Evolutionary conservation across 2,888 invertebrate species (phyloP).

Genomic region (Ophion costatus): DNA sequence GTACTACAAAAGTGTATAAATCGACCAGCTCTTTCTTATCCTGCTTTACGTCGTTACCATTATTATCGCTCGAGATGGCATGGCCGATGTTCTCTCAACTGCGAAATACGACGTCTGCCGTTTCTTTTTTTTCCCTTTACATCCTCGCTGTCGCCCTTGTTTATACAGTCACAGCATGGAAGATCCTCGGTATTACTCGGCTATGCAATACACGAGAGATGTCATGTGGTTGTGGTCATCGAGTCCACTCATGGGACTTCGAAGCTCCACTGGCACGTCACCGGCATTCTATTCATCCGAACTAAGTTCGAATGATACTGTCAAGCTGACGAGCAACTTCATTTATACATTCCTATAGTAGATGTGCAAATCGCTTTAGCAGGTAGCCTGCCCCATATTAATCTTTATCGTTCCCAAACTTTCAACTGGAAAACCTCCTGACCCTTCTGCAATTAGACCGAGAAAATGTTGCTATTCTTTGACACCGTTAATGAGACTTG

Average conservation of each 20-base stretch:
- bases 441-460: background rate
- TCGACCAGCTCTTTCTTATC: constrained; percentile 33
- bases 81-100: constrained; percentile 7
- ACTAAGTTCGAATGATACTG: background rate
- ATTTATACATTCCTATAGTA: background rate
- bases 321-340: background rate
- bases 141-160: background rate
- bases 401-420: background rate
- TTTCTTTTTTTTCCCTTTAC: background rate
- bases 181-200: background rate
- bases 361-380: no score
- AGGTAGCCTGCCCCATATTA: background rate
- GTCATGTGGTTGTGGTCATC: background rate
- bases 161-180: background rate
- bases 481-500: background rate
- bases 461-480: background rate
- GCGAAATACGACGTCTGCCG: constrained; percentile 28
- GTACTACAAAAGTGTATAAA: constrained; percentile 39
- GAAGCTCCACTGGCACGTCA: background rate
- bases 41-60: constrained; percentile 30
- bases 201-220: background rate
- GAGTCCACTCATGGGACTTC: background rate
- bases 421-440: background rate
- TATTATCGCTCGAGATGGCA: constrained; percentile 29
- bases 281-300: no score